phyloP scores from a whole-genome alignment of 1,140 invertebrate species.

The Zeugodacus cucurbitae region DNA sequence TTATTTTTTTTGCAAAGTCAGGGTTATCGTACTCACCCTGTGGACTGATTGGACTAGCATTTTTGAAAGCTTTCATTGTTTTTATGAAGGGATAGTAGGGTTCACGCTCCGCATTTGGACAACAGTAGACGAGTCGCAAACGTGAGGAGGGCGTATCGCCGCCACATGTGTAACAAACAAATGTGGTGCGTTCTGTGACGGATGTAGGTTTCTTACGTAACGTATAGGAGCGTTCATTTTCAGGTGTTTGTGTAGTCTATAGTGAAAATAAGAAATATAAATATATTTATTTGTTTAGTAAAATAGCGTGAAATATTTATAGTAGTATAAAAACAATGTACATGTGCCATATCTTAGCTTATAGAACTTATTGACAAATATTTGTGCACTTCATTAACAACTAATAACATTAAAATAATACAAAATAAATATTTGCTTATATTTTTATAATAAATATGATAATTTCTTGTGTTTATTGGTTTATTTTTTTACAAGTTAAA shows the following conservation, averaged over 20 bases:
- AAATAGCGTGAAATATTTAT: too few species aligned
- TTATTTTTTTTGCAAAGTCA: neutral
- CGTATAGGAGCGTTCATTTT: conserved; percentile 81
- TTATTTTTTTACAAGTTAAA: too few species aligned
- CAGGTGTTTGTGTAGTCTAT: conserved; percentile 77
- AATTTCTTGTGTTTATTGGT: too few species aligned
- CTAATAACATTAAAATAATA: too few species aligned
- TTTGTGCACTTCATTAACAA: too few species aligned
- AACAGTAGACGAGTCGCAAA: conserved; percentile 84
- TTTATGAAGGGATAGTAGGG: conserved; percentile 90
- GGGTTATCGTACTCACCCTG: conserved; percentile 69
- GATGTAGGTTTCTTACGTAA: conserved; percentile 79
- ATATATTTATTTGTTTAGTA: too few species aligned
- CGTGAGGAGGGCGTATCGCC: conserved; percentile 79
- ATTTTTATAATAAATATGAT: too few species aligned
- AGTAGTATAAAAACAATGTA: neutral
- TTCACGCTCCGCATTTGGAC: conserved; percentile 84
- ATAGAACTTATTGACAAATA: too few species aligned
- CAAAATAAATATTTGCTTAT: too few species aligned
- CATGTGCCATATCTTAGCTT: too few species aligned
- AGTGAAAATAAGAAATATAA: neutral
- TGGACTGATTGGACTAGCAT: conserved; percentile 85
- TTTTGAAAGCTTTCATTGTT: conserved; percentile 79
- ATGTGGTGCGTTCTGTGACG: conserved; percentile 75
- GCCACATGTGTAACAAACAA: conserved; percentile 91